Evolutionary conservation across 1,140 invertebrate species (phyloP).

Genomic region (Heliconius hewitsoni): DNA sequence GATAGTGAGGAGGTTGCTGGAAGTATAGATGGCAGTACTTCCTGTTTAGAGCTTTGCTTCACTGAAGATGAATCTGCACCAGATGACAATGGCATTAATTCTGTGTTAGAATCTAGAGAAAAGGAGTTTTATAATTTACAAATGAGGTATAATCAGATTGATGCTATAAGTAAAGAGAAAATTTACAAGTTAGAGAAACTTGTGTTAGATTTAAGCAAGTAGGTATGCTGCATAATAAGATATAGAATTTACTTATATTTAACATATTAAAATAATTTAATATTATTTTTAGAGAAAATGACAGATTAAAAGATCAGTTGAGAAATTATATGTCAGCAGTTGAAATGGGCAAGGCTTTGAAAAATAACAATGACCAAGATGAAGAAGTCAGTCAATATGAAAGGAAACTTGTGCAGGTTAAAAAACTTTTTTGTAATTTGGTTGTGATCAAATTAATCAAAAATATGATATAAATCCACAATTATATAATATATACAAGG

Average conservation of each 20-base stretch:
- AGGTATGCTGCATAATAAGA: slow-evolving; percentile 35
- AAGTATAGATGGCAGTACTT: slow-evolving; percentile 75
- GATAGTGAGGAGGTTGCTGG: slow-evolving; percentile 76
- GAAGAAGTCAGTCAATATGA: slow-evolving; percentile 92
- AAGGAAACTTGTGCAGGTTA: slow-evolving; percentile 92
- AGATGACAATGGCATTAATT: slow-evolving; percentile 62
- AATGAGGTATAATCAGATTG: slow-evolving; percentile 70
- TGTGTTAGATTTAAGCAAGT: slow-evolving; percentile 76
- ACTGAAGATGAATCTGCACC: slow-evolving; percentile 70
- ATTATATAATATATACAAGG: no score
- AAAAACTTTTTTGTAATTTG: slow-evolving; percentile 25
- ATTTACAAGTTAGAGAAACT: slow-evolving; percentile 75
- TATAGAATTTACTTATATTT: background rate
- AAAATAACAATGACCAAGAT: slow-evolving; percentile 84
- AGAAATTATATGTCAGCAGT: slow-evolving; percentile 95
- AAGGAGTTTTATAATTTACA: slow-evolving; percentile 73
- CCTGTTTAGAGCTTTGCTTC: slow-evolving; percentile 77
- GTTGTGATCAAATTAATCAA: slow-evolving; percentile 1
- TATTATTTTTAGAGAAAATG: slow-evolving; percentile 87
- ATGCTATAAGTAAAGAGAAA: slow-evolving; percentile 71
- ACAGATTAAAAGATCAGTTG: slow-evolving; percentile 92
- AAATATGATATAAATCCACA: background rate
- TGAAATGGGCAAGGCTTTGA: slow-evolving; percentile 86
- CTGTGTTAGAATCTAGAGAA: slow-evolving; percentile 65
- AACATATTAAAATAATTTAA: background rate